Conservation (phyloP, 2,797 vertebrate genomes). For the Eulemur albifrons region DNA sequence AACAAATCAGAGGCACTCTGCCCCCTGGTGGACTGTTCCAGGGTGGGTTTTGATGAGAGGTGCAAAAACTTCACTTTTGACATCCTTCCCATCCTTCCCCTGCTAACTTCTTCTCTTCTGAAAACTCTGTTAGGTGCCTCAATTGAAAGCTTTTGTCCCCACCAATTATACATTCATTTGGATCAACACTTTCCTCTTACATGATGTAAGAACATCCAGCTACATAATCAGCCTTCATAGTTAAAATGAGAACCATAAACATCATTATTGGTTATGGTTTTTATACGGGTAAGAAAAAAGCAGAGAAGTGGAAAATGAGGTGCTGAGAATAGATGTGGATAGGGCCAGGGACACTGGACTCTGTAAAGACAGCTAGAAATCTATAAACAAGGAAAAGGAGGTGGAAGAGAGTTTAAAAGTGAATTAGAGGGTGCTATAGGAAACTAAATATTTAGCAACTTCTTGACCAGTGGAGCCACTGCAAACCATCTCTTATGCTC, state of each 20-base stretch:
- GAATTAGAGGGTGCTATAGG: not conserved
- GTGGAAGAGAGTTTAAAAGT: not conserved
- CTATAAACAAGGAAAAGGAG: not conserved
- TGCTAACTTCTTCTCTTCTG: not conserved
- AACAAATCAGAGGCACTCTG: conserved; percentile 46
- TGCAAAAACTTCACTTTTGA: not conserved
- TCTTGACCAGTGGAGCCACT: not conserved
- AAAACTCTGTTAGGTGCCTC: not conserved
- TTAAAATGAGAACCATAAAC: conserved; percentile 11
- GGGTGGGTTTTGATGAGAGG: not conserved
- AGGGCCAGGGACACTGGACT: not conserved
- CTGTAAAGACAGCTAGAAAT: not conserved
- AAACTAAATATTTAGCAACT: not conserved
- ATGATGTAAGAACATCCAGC: not conserved
- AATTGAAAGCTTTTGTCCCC: not conserved
- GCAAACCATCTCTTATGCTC: not conserved
- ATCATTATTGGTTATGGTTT: not conserved
- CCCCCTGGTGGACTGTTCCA: conserved; percentile 62
- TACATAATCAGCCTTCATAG: not conserved
- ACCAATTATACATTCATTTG: not conserved
- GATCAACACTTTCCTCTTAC: not conserved
- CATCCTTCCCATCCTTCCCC: not conserved
- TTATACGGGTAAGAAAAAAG: not conserved
- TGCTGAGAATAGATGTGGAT: not conserved
- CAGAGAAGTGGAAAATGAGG: not conserved